Base-by-base conservation (phyloP, 2,888 invertebrate genomes). In the Ectemnius cavifrons region DNA sequence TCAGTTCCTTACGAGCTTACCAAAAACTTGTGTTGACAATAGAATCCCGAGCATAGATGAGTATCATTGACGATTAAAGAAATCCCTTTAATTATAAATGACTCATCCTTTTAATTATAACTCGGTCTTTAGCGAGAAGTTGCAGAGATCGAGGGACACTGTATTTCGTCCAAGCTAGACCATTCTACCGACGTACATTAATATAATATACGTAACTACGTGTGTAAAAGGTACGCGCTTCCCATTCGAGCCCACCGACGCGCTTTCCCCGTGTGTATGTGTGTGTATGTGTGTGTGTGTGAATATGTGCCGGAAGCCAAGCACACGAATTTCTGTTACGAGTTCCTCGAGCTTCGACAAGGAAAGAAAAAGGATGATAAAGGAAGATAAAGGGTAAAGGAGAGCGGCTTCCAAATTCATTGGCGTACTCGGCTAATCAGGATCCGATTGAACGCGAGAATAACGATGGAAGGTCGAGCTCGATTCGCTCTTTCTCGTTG, bases 351-450 rank as follows among this genome's bases (percentile, higher is more conserved):
- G 37, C 37, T 37, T 37, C 37, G 37, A 37, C 37, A 37, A 2
- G 37, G 37, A 37, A 1, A 37, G 5, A 37, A 11, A 37, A 8
- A 37, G 37, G 37, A 37, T 11, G 37, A 37, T 37, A 11, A 2
- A 37, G 11, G 5, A 1, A 37, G 2, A 11, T 0, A 37, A 37
- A 11, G 52, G 20, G 63, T 11, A 52, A 45, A 8, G 27, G 61
- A 56, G 58, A 63, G 18, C n/a, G 72, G 1, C 46, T 64, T 63
- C 71, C 45, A 62, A 57, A 71, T 68, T 73, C 82, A 69, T 80
- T 80, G 82, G 71, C 82, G 82, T 82, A 82, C 78, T 82, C 82
- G 82, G 78, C 78, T 52, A 52, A 14, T 52, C 52, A 52, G 16
- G 52, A 52, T 14, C 67, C 62, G 60, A 62, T 64, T 57, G 28